Conservation (phyloP, 1,140 invertebrate species). For the Zophobas morio region DNA sequence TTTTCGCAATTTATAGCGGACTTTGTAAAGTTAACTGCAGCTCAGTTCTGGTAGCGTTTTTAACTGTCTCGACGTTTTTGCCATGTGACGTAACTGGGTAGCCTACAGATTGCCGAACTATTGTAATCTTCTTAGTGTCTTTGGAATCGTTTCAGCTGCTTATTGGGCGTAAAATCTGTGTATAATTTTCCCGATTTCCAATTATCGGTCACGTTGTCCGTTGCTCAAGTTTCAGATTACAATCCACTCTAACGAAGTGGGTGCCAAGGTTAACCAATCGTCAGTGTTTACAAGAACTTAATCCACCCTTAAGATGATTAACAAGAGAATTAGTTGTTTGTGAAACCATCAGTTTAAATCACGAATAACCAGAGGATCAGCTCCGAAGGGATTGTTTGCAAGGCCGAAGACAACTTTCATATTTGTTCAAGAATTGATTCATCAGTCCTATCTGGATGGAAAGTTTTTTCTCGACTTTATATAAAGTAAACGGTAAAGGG, state of each 20-base stretch:
- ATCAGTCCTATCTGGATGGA: conserved; percentile 13
- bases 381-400: neutral
- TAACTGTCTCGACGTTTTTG: no score
- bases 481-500: conserved; percentile 4
- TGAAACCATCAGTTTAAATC: conserved; percentile 11
- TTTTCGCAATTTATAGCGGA: no score
- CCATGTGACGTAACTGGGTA: no score
- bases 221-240: no score
- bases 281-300: conserved; percentile 17
- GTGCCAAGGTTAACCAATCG: conserved; percentile 6
- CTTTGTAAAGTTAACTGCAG: no score
- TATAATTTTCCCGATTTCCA: no score
- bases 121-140: no score
- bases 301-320: conserved; percentile 38
- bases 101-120: no score
- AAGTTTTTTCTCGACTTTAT: conserved; percentile 18
- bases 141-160: no score
- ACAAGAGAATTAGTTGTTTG: conserved; percentile 18
- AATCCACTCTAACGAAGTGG: neutral
- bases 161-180: no score
- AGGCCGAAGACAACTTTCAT: neutral
- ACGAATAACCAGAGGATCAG: neutral
- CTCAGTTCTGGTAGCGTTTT: no score
- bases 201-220: no score
- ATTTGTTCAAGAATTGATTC: conserved; percentile 10